These are phyloP conservation scores for Hemibagrus guttatus DNA, from an alignment of 2,797 vertebrate species.

Conservation along the genomic window DNA sequence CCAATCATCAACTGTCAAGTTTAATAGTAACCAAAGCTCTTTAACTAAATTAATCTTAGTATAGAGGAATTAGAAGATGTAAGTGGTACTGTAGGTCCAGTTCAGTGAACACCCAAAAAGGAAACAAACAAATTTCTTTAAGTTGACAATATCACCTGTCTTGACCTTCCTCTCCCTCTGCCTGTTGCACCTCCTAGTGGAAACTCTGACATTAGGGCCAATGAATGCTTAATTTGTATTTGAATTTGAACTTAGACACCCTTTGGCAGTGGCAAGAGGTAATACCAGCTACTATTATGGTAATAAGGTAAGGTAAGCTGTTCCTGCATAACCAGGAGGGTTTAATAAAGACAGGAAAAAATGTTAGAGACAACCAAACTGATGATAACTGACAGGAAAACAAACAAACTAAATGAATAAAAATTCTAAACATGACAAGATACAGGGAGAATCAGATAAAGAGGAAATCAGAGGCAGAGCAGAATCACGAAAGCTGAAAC, in stretches of 20 bases:
- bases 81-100: not conserved
- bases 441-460: too few species aligned
- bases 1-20: not conserved
- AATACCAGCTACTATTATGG: not conserved
- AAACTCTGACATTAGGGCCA: too few species aligned
- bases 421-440: too few species aligned
- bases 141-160: not conserved
- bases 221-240: not conserved
- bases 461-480: too few species aligned
- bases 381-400: too few species aligned
- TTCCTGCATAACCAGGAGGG: too few species aligned
- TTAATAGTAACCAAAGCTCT: not conserved
- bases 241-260: not conserved
- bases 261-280: not conserved
- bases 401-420: too few species aligned
- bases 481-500: too few species aligned
- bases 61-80: not conserved
- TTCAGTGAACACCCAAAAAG: not conserved
- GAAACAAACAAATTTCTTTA: not conserved
- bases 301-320: too few species aligned
- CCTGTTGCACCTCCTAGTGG: not conserved
- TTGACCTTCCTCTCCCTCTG: not conserved
- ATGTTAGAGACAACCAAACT: too few species aligned
- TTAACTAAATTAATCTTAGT: not conserved
- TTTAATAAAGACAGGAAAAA: too few species aligned